These are phyloP conservation scores for Cotesia vestalis DNA, from an alignment of 1,140 invertebrate genomes.

Conservation along the genomic window DNA sequence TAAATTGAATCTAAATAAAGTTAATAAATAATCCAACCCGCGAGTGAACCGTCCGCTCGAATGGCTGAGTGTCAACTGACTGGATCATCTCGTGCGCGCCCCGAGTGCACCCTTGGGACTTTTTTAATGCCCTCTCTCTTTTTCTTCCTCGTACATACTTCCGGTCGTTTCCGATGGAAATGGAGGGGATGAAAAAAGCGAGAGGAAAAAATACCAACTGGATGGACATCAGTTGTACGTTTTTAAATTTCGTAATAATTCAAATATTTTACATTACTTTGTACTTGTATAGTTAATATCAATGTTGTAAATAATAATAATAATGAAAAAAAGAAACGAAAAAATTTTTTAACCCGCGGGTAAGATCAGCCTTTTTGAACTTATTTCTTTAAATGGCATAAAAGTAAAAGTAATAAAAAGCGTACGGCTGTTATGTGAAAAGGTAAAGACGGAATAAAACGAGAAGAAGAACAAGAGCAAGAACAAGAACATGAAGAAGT, in stretches of 20 bases:
- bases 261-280: not conserved
- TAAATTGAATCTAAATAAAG: not conserved
- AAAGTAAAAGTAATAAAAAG: too few species aligned
- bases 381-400: too few species aligned
- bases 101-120: not conserved
- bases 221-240: too few species aligned
- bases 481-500: not conserved
- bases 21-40: not conserved
- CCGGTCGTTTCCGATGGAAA: conserved; percentile 2
- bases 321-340: not conserved
- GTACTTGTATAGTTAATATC: not conserved
- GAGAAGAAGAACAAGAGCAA: not conserved
- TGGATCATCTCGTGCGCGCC: conserved; percentile 23
- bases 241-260: not conserved
- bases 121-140: conserved; percentile 7
- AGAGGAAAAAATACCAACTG: not conserved
- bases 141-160: not conserved
- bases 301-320: too few species aligned
- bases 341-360: conserved; percentile 10
- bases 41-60: conserved; percentile 40
- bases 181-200: conserved; percentile 8
- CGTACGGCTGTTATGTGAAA: too few species aligned
- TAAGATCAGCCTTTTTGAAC: too few species aligned
- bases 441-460: not conserved
- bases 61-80: conserved; percentile 47